Evolutionary conservation across 2,888 invertebrate species (phyloP).

Genomic region (Autographa gamma): DNA sequence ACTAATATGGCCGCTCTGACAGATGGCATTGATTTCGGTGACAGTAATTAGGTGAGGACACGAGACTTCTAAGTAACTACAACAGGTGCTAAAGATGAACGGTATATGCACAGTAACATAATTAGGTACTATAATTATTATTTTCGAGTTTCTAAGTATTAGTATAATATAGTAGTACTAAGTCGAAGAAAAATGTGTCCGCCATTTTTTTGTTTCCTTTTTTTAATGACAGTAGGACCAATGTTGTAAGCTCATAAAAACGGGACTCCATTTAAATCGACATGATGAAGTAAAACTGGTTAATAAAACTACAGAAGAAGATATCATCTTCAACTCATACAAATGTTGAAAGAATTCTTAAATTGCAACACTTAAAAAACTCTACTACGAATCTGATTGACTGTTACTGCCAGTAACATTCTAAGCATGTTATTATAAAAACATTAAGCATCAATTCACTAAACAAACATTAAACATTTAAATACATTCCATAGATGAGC

Average conservation of each 20-base stretch:
- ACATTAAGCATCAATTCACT: background rate
- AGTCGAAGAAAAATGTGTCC: too few relatives aligned
- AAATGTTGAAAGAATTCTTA: background rate
- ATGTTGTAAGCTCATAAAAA: background rate
- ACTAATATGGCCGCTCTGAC: conserved; percentile 28
- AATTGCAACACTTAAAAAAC: background rate
- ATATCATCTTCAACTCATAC: background rate
- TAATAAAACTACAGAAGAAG: background rate
- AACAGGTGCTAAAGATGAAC: conserved; percentile 27
- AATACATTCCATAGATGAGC: conserved; percentile 20
- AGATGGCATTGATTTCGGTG: conserved; percentile 29
- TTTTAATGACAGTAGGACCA: background rate
- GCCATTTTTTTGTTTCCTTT: background rate
- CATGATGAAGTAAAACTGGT: background rate
- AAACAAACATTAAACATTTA: conserved; percentile 10
- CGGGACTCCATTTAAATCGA: background rate
- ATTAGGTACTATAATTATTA: too few relatives aligned
- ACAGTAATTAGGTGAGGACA: conserved; percentile 17
- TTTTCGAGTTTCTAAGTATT: too few relatives aligned
- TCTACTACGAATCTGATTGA: background rate
- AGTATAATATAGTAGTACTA: too few relatives aligned
- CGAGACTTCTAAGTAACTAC: conserved; percentile 14
- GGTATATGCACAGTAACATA: background rate
- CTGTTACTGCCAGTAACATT: background rate
- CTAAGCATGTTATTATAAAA: background rate